These are phyloP conservation scores for Willowsia nigromaculata DNA, from an alignment of 2,888 invertebrate genomes.

Conservation along the genomic window DNA sequence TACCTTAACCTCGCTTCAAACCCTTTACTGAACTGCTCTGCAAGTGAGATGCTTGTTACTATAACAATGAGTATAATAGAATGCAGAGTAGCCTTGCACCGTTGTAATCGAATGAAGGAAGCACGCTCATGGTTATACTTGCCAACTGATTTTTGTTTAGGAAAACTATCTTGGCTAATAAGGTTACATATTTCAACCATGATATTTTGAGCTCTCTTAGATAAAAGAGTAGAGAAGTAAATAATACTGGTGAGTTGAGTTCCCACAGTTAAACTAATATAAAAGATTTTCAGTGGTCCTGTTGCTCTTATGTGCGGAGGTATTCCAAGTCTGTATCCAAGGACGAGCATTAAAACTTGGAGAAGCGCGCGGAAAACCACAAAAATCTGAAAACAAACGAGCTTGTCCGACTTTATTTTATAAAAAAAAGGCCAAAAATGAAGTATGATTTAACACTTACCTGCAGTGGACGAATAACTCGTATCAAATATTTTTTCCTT, in stretches of 20 bases:
- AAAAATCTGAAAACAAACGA: neutral
- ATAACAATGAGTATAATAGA: neutral
- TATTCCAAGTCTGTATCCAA: neutral
- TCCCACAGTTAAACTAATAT: neutral
- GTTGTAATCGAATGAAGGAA: neutral
- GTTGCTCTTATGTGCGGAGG: neutral
- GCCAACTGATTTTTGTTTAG: neutral
- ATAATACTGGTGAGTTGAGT: neutral
- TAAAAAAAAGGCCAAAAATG: neutral
- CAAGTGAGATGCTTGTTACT: too few relatives aligned
- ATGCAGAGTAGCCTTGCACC: neutral
- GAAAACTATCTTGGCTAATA: neutral
- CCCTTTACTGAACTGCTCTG: neutral
- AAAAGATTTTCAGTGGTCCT: neutral
- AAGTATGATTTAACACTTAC: too few relatives aligned
- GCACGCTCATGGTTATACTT: neutral
- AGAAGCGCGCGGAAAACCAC: neutral
- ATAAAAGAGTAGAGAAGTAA: neutral
- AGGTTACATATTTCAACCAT: neutral
- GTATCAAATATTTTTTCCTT: neutral
- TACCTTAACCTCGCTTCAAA: neutral
- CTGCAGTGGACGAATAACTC: neutral
- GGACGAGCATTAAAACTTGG: neutral
- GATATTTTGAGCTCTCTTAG: neutral
- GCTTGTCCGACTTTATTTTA: neutral